phyloP scores from a whole-genome alignment of 2,113 vertebrate species.

The Gracilinanus agilis region DNA sequence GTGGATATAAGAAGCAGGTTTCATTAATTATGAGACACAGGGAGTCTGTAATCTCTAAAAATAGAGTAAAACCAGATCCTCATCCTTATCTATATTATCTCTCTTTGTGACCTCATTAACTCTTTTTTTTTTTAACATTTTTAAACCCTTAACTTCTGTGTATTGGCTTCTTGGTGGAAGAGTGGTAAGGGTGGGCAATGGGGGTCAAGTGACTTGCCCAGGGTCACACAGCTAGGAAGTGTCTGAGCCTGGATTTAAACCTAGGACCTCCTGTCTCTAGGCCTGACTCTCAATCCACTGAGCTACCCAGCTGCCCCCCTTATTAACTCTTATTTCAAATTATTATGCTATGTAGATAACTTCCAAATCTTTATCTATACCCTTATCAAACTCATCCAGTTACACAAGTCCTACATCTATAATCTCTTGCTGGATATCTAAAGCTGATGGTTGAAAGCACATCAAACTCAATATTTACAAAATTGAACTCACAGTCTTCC shows the following conservation, averaged over 20 bases:
- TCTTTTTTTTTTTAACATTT: neutral
- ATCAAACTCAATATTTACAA: neutral
- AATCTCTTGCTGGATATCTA: neutral
- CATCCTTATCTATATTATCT: neutral
- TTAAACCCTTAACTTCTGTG: too few relatives aligned
- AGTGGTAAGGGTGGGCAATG: too few relatives aligned
- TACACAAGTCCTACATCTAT: neutral
- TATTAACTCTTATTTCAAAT: neutral
- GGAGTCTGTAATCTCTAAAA: neutral
- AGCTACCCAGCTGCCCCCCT: too few relatives aligned
- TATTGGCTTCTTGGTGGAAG: too few relatives aligned
- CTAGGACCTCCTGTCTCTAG: too few relatives aligned
- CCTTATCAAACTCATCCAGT: neutral
- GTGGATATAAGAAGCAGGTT: neutral
- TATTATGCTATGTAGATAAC: neutral
- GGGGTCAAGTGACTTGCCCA: too few relatives aligned
- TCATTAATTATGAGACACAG: neutral
- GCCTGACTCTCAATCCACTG: too few relatives aligned
- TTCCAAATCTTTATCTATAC: neutral
- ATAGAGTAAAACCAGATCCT: neutral
- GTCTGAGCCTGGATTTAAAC: too few relatives aligned
- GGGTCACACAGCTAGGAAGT: too few relatives aligned
- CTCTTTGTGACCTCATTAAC: neutral
- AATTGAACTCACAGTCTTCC: neutral
- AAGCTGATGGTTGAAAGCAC: neutral